Evolutionary conservation across 2,888 invertebrate genomes (phyloP).

Genomic region (Limnephilus auricula): DNA sequence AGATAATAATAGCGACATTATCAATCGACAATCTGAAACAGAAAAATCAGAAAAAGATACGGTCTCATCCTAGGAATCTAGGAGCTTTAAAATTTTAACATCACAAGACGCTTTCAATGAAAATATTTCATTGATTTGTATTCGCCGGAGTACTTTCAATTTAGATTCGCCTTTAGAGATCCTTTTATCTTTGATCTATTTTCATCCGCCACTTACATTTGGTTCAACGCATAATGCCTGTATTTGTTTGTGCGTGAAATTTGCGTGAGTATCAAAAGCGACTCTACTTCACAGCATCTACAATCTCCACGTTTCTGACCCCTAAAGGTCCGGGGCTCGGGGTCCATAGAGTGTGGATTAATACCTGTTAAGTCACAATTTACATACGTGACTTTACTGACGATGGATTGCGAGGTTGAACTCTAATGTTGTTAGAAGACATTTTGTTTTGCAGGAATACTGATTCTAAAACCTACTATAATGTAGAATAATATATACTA

Average conservation of each 20-base stretch:
- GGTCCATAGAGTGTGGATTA: background rate
- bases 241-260: background rate
- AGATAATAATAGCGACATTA: too few species aligned
- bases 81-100: too few species aligned
- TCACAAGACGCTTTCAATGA: background rate
- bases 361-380: conserved; percentile 2
- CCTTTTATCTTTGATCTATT: background rate
- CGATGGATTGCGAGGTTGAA: background rate
- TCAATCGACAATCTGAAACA: too few species aligned
- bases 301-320: background rate
- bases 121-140: background rate
- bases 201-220: background rate
- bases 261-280: background rate
- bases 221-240: background rate
- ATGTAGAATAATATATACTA: too few species aligned
- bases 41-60: too few species aligned
- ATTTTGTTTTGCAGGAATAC: background rate
- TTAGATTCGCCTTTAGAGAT: background rate
- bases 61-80: too few species aligned
- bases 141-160: background rate
- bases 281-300: background rate
- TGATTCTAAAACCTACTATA: background rate
- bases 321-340: background rate
- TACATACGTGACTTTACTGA: conserved; percentile 24
- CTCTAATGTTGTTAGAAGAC: background rate